A percentile compares a stretch with the other conserved stretches of the same genome.
Conservation (phyloP, 2,888 invertebrate genomes). For the Andricus curvator region DNA sequence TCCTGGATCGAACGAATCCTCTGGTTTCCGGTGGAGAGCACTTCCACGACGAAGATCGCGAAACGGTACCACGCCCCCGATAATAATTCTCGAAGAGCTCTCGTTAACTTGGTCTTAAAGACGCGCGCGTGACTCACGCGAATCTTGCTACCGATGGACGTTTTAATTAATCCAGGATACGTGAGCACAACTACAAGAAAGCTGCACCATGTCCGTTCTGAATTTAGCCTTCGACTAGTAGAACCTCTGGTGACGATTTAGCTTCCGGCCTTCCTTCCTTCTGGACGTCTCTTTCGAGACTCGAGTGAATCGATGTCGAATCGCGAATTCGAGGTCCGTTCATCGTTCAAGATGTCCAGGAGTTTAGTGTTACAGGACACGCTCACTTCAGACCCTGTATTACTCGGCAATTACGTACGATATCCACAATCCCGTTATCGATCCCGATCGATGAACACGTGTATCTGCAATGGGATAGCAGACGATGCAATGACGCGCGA, state of each 20-base stretch:
- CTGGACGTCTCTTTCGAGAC: constrained; percentile 28
- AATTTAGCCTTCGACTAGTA: neutral
- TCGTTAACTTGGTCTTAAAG: constrained; percentile 50
- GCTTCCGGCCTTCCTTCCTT: constrained; percentile 31
- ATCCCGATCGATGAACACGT: constrained; percentile 59
- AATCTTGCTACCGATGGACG: constrained; percentile 42
- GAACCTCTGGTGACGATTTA: constrained; percentile 16
- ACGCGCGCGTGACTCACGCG: constrained; percentile 43
- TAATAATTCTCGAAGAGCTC: constrained; percentile 53
- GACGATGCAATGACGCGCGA: constrained; percentile 27
- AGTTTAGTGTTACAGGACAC: constrained; percentile 41
- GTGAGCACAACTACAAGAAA: neutral
- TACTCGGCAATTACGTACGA: constrained; percentile 40
- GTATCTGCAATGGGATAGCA: constrained; percentile 38
- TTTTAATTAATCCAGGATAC: constrained; percentile 34
- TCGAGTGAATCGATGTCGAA: constrained; percentile 7
- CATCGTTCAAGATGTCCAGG: constrained; percentile 28
- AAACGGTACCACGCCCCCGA: constrained; percentile 65
- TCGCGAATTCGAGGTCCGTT: constrained; percentile 25
- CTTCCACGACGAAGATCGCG: constrained; percentile 21
- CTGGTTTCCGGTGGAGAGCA: constrained; percentile 20
- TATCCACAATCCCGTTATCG: constrained; percentile 57
- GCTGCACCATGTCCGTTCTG: constrained; percentile 6
- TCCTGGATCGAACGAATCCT: constrained; percentile 11
- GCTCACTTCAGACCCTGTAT: constrained; percentile 33